These are phyloP conservation scores for Ciconia maguari DNA, from an alignment of 2,113 vertebrate species.

Conservation along the genomic window DNA sequence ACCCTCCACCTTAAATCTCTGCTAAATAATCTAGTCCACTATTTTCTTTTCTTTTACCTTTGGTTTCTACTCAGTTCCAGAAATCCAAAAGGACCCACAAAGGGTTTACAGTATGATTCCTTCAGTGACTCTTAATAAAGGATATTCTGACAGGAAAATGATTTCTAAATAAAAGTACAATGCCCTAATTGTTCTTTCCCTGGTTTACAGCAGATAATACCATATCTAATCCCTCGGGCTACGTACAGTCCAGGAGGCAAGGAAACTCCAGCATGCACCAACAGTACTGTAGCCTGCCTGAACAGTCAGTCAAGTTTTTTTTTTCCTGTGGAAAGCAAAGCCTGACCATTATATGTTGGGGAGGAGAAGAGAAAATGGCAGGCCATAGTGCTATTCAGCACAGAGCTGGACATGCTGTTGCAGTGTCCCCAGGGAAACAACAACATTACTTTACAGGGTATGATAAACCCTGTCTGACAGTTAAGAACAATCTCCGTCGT, in stretches of 20 bases:
- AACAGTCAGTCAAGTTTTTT: background rate
- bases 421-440: background rate
- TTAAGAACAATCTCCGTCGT: background rate
- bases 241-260: accelerated
- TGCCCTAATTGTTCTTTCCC: background rate
- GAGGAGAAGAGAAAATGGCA: background rate
- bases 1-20: background rate
- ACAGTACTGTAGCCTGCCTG: background rate
- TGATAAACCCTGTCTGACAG: background rate
- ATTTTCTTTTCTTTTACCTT: background rate
- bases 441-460: background rate
- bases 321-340: background rate
- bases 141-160: background rate
- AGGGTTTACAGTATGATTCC: background rate
- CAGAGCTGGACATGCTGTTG: background rate
- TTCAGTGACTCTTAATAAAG: background rate
- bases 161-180: background rate
- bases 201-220: background rate
- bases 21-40: background rate
- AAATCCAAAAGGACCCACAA: background rate
- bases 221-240: background rate
- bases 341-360: background rate
- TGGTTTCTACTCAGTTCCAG: background rate
- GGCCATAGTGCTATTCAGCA: background rate
- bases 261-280: background rate